Conservation (phyloP, 2,113 vertebrate genomes). For the Mus pahari region DNA sequence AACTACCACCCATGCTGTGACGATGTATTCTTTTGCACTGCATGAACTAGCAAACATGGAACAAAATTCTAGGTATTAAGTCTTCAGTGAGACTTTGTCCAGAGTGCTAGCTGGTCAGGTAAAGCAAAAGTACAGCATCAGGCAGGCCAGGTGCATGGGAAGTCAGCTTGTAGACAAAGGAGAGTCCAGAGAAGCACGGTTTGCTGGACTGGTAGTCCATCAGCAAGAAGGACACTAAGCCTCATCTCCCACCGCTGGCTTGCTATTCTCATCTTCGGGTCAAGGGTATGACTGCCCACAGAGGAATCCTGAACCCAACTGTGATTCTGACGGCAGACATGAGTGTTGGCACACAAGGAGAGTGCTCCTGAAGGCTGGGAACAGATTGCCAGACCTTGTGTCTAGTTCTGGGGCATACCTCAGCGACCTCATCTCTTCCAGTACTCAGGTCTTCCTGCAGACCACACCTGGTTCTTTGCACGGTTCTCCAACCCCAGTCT, state of each 20-base stretch:
- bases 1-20: background rate
- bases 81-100: background rate
- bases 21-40: conserved; percentile 47
- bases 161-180: background rate
- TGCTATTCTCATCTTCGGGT: background rate
- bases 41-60: background rate
- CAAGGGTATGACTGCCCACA: background rate
- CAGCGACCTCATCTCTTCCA: background rate
- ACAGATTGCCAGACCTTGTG: background rate
- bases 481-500: background rate
- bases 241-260: background rate
- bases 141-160: background rate
- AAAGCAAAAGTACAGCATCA: background rate
- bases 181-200: background rate
- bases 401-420: background rate
- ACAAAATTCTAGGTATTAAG: background rate
- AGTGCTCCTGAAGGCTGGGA: background rate
- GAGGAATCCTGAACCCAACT: background rate
- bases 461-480: background rate
- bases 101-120: background rate
- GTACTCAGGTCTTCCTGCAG: background rate
- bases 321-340: background rate
- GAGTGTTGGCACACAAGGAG: background rate
- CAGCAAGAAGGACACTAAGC: background rate
- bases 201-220: background rate